Evolutionary conservation across 2,797 vertebrate genomes (phyloP).

Genomic region (Catostomus latipinnis): DNA sequence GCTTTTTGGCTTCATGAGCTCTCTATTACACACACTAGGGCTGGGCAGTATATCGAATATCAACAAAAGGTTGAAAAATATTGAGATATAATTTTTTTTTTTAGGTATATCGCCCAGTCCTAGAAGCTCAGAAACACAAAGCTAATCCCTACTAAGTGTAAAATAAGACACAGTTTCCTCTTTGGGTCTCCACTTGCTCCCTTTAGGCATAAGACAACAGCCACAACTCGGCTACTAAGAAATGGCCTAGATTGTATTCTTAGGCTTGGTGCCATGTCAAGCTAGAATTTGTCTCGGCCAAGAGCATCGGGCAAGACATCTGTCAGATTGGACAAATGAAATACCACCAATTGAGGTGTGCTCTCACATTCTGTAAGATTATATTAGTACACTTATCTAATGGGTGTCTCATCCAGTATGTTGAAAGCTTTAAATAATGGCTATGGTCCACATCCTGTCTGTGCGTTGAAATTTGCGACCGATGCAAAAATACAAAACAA

Average conservation of each 20-base stretch:
- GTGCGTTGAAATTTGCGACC: slow-evolving; percentile 63
- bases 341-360: too few species aligned
- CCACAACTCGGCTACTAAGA: slow-evolving; percentile 10
- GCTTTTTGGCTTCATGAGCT: slow-evolving; percentile 7
- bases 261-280: slow-evolving; percentile 2
- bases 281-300: slow-evolving; percentile 5
- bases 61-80: too few species aligned
- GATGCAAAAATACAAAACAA: slow-evolving; percentile 60
- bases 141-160: slow-evolving; percentile 18
- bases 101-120: too few species aligned
- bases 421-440: slow-evolving; percentile 77
- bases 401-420: slow-evolving; percentile 49
- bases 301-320: not conserved
- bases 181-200: slow-evolving; percentile 41
- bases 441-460: slow-evolving; percentile 73
- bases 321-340: slow-evolving; percentile 1
- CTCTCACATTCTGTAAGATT: slow-evolving; percentile 38
- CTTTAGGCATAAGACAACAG: not conserved
- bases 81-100: too few species aligned
- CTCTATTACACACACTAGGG: slow-evolving; percentile 34
- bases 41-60: too few species aligned
- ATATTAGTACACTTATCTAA: slow-evolving; percentile 43
- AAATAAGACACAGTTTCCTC: slow-evolving; percentile 53
- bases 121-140: slow-evolving; percentile 16
- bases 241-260: slow-evolving; percentile 12